Evolutionary conservation across 2,888 invertebrate genomes (phyloP).

Genomic region (Rhyacophila evoluta): DNA sequence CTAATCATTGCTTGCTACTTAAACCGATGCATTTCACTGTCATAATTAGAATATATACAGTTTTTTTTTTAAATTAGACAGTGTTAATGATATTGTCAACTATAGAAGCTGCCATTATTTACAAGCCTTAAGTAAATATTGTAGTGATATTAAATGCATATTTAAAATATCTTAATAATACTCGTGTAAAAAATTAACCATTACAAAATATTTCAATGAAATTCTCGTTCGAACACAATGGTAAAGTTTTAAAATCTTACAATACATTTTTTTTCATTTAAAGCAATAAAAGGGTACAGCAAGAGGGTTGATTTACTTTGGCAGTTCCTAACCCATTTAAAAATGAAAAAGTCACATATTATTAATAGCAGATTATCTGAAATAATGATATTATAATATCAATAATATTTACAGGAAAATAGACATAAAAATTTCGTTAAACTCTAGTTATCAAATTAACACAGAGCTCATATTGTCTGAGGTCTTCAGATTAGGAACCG

Average conservation of each 20-base stretch:
- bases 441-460: too few relatives aligned
- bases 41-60: conserved; percentile 43
- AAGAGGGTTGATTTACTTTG: too few relatives aligned
- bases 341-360: too few relatives aligned
- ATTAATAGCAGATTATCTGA: too few relatives aligned
- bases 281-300: too few relatives aligned
- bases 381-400: too few relatives aligned
- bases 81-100: conserved; percentile 2
- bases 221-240: conserved; percentile 1
- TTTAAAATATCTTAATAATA: conserved; percentile 29
- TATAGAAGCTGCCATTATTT: conserved; percentile 39
- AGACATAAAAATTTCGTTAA: too few relatives aligned
- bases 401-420: too few relatives aligned
- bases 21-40: not conserved
- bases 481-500: too few relatives aligned
- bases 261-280: not conserved
- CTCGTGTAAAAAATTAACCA: conserved; percentile 1
- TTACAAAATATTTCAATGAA: conserved; percentile 13
- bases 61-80: conserved; percentile 12
- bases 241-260: conserved; percentile 2
- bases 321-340: too few relatives aligned
- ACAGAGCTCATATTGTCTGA: too few relatives aligned
- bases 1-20: conserved; percentile 37
- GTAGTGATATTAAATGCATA: conserved; percentile 34
- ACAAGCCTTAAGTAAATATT: conserved; percentile 28